Base-by-base conservation (phyloP, 1,140 invertebrate species). In the Lepidurus packardi region DNA sequence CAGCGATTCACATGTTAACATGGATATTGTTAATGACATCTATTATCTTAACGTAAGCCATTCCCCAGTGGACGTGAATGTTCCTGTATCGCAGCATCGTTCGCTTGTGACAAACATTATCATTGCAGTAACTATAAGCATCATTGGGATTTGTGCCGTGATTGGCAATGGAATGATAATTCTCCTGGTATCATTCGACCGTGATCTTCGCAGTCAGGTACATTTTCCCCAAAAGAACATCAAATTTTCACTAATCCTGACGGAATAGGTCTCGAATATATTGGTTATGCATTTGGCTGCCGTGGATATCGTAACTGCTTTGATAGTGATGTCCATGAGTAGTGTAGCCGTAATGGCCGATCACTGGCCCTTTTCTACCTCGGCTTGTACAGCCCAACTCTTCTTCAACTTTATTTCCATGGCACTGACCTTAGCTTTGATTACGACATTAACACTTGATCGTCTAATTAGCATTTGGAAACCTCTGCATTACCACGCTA, bases 391-490 rank as follows among this genome's bases (percentile, higher is more conserved):
- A 4, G 53, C 21, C 16, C 53, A 65, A 65, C 53, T 65, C 13
- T 65, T 65, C 53, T 65, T 65, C 53, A 21, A 65, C 53, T 65
- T 65, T 21, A 65, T 65, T 65, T 65, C 16, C 53, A 65, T 65
- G 53, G n/a, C 53, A 7, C 21, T 65, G 10, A n/a, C 53, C 6
- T 5, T 65, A 21, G 0, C 21, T 65, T 21, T 65, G 8, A 65
- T 65, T 13, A 65, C 2, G 53, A 16, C 13, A 4, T 84, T 85
- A 1, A 85, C 84, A 78, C 77, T 87, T 9, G 83, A 88, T 73
- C 84, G 86, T 78, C 80, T 81, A 77, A 73, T 80, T 81, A 83
- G 84, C 8, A 79, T 85, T 25, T 75, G 80, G 8, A 75, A 83
- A 73, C 82, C 85, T 2, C 77, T 86, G 24, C 79, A 78, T 11